Base-by-base conservation (phyloP, 2,888 invertebrate species). In the Blastobasis lacticolella region DNA sequence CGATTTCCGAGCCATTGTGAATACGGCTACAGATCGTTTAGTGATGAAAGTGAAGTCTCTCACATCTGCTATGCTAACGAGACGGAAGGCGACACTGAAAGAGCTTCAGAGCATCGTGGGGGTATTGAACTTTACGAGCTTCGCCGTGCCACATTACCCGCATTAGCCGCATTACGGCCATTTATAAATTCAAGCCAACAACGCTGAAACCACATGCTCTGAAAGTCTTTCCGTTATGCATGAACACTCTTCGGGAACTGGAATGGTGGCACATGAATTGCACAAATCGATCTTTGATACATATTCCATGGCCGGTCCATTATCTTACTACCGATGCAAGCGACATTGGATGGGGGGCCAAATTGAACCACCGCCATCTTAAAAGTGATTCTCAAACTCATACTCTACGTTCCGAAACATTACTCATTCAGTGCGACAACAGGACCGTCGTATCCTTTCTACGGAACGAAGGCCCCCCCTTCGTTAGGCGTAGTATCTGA, bases 391-490 rank as follows among this genome's bases (percentile, higher is more conserved):
- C 6, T 46, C 55, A 6, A 48, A 23, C 23, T 23, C 3, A 23
- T 23, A 23, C 23, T 23, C 23, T 23, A 3, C 23, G 23, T 23
- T 23, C 23, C 23, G 23, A 23, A 23, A 23, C 23, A 23, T 23
- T 23, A 23, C 23, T 23, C 23, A 23, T 56, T 23, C 61, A 62
- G 45, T 56, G 53, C 52, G 58, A 65, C 54, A 64, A 63, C 10
- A 54, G 57, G 4, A 64, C 61, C 6, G 58, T 54, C 5, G 49
- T 63, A 0, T 48, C 57, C 1, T 58, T 59, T 23, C 10, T 61
- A 37, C 50, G 53, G 10, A 68, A 64, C 49, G 60, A 66, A 48
- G 65, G n/a, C n/a, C n/a, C n/a, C n/a, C n/a, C n/a, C n/a, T n/a
- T n/a, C n/a, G 66, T 4, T 60, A 62, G 1, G 63, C 62, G 4